These are phyloP conservation scores for Clivina fossor DNA, from an alignment of 2,888 invertebrate species.

Conservation along the genomic window DNA sequence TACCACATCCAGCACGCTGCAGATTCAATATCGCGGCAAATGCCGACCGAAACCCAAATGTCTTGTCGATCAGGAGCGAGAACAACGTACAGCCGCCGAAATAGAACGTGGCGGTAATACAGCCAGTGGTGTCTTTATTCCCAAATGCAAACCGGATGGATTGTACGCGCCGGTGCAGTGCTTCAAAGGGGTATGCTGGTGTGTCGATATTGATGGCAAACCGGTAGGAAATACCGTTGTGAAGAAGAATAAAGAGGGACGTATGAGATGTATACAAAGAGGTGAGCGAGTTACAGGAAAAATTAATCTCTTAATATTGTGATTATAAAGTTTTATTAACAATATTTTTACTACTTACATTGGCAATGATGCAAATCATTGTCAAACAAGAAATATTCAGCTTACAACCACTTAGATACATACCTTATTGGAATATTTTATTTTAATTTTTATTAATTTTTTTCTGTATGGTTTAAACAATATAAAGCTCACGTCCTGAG, in stretches of 20 bases:
- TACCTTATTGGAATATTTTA: too few relatives aligned
- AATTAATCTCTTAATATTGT: neutral
- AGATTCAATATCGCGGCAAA: constrained; percentile 43
- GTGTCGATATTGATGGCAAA: constrained; percentile 72
- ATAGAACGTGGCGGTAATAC: too few relatives aligned
- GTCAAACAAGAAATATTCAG: too few relatives aligned
- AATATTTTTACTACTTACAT: neutral
- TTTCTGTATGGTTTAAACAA: too few relatives aligned
- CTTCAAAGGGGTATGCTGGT: constrained; percentile 78
- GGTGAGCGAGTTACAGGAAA: constrained; percentile 9
- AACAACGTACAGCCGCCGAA: too few relatives aligned
- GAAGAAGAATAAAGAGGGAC: constrained; percentile 58
- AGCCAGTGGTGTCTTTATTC: too few relatives aligned
- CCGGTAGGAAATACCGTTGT: constrained; percentile 81
- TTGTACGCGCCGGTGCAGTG: constrained; percentile 86
- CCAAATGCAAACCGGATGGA: constrained; percentile 81
- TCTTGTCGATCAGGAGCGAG: constrained; percentile 52
- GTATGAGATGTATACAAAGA: constrained; percentile 64
- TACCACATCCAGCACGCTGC: constrained; percentile 58
- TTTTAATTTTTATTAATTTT: too few relatives aligned
- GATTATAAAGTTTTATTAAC: neutral
- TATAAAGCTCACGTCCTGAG: too few relatives aligned
- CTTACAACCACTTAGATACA: too few relatives aligned
- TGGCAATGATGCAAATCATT: neutral
- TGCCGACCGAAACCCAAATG: constrained; percentile 40